Evolutionary conservation across 92 coral and sea anemone genomes (phyloP), one percentile per base, ranked within the genome.

Genomic region (Micromussa lordhowensis): DNA sequence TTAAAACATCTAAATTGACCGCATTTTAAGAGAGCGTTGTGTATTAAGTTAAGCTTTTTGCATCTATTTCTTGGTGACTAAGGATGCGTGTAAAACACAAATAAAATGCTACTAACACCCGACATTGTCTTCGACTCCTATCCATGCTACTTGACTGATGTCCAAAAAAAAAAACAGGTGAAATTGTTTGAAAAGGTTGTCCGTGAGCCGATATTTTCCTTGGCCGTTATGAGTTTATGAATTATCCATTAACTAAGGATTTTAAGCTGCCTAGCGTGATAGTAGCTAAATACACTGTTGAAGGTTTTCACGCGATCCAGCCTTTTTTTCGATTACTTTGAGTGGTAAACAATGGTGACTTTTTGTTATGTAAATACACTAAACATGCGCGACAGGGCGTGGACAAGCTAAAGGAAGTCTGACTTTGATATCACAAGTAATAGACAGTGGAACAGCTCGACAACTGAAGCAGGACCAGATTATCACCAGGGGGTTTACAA

Each of bases 331-430:
- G 49, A 28, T 18, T 44, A 8, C 10, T 5, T 44, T 44, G 8
- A 40, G 24, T 61, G n/a, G 66, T 11, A 84, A 57, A 84, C 88
- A 73, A 57, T 58, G 64, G 73, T 16, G 48, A n/a, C 36, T 18
- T 30, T 84, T 58, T 84, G 74, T 84, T 55, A 84, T 84, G 88
- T 74, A 74, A 84, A 84, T 84, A 75, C 30, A 35, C 29, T 26
- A 36, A 30, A 57, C 59, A 32, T 22, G 32, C 66, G 79, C 32
- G 35, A 75, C 54, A 55, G 81, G 88, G 88, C 68, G 88, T 73
- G 58, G 81, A 73, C 73, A 14, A 53, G 77, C 54, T 84, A 72
- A 30, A 76, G 59, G 40, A 48, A 71, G 36, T 34, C 59, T 28
- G 29, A 28, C 22, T 38, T 36, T 22, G 72, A 51, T 55, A 19